phyloP scores from a whole-genome alignment of 2,888 invertebrate species.

The Drosophila imparisetae region DNA sequence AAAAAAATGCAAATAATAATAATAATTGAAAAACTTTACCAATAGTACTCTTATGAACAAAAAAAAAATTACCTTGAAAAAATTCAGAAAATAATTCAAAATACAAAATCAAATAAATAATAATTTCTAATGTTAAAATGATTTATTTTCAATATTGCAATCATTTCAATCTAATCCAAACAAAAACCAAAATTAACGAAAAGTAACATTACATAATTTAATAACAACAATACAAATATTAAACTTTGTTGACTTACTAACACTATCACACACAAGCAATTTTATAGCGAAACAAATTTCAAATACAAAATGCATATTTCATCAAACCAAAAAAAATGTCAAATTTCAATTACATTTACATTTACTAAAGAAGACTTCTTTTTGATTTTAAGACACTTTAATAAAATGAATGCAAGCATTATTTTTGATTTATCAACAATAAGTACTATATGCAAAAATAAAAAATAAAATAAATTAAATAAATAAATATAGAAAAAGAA shows the following conservation, averaged over 20 bases:
- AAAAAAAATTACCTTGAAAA: conserved; percentile 35
- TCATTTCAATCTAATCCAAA: conserved; percentile 52
- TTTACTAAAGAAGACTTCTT: conserved; percentile 54
- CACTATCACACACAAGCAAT: conserved; percentile 45
- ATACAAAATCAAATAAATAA: conserved; percentile 15
- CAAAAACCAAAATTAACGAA: conserved; percentile 11
- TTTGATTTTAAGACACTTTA: conserved; percentile 61
- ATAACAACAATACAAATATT: conserved; percentile 52
- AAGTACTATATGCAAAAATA: conserved; percentile 35
- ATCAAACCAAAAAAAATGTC: conserved; percentile 18
- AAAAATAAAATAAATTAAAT: conserved; percentile 15
- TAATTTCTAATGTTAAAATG: conserved; percentile 32
- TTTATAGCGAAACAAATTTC: conserved; percentile 46
- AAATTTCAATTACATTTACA: conserved; percentile 20
- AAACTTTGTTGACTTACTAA: conserved; percentile 63
- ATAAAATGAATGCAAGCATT: conserved; percentile 43
- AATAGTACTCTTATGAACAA: conserved; percentile 38
- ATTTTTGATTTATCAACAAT: conserved; percentile 31
- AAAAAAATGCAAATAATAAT: neutral
- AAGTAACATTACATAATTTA: conserved; percentile 32
- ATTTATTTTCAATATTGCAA: conserved; percentile 54
- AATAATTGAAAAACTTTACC: conserved; percentile 45
- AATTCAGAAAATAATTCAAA: conserved; percentile 6
- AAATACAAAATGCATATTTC: conserved; percentile 28
- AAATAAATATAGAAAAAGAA: conserved; percentile 3